Base-by-base conservation (phyloP, 2,888 invertebrate species). In the Aelia acuminata region DNA sequence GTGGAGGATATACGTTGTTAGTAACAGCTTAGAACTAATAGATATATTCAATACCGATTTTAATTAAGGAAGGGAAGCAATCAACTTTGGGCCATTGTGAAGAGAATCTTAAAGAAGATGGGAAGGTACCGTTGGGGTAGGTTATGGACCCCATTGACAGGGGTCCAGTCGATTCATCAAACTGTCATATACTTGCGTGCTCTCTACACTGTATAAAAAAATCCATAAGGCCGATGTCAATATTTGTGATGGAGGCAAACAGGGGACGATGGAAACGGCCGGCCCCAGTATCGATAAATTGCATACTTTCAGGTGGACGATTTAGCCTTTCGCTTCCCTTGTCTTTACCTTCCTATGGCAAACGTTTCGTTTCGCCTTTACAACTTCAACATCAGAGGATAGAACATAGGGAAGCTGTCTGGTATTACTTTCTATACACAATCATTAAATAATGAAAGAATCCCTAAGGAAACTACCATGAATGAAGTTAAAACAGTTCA, bases 201-300 rank as follows among this genome's bases (percentile, higher is more conserved):
- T 63, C 63, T 31, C 63, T 31, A 26, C 3, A 35, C 63, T 70
- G 35, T 35, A 70, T 70, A 70, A 70, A 70, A 43, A 35, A 70
- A 70, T 70, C 63, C 31, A 70, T 70, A 70, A 35, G 31, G 63
- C 31, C 18, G 7, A 5, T 70, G 63, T 70, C 63, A 70, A 70
- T 70, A 70, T 70, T 70, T 70, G 63, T 70, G 63, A 70, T 35
- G 20, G 10, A 7, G 63, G 63, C 63, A 70, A 70, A 70, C 31
- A 20, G 22, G 7, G 26, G 35, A 13, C 15, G 26, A 26, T 31
- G 57, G 57, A 15, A 3, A 8, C 10, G 8, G 63, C 31, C 63
- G 10, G 18, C 35, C 18, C 18, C 15, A 18, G 35, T 35, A 70
- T 70, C 35, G 63, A 70, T 70, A 70, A 18, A 35, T 31, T 70